These are phyloP conservation scores for Labeo calbasu DNA, from an alignment of 2,797 vertebrate genomes.

Conservation along the genomic window DNA sequence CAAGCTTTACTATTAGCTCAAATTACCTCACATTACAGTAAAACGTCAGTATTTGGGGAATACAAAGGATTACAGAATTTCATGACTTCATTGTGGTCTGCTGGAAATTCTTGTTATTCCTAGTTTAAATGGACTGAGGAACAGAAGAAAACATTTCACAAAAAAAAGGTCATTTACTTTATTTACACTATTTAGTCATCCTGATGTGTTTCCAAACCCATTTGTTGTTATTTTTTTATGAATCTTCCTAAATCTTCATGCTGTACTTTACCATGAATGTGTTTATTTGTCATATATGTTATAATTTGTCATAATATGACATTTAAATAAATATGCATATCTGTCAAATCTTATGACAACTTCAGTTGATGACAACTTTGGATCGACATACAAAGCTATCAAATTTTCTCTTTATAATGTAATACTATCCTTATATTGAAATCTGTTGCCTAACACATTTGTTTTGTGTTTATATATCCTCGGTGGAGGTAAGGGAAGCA, in stretches of 20 bases:
- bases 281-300: too few relatives aligned
- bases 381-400: background rate
- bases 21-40: constrained; percentile 61
- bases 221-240: background rate
- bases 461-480: background rate
- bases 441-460: background rate
- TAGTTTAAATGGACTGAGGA: background rate
- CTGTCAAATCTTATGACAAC: background rate
- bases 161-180: background rate
- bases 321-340: background rate
- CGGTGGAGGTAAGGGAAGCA: too few relatives aligned
- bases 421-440: background rate
- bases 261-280: background rate
- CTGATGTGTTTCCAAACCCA: background rate
- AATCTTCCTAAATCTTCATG: background rate
- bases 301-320: too few relatives aligned
- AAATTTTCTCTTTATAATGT: background rate
- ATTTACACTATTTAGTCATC: background rate
- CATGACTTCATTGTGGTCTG: constrained; percentile 50
- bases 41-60: constrained; percentile 50
- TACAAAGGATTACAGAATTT: constrained; percentile 57
- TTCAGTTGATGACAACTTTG: background rate
- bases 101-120: constrained; percentile 13
- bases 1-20: constrained; percentile 57
- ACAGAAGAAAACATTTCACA: background rate